Conservation (phyloP, 2,113 vertebrate genomes). For the Microtus montanus region DNA sequence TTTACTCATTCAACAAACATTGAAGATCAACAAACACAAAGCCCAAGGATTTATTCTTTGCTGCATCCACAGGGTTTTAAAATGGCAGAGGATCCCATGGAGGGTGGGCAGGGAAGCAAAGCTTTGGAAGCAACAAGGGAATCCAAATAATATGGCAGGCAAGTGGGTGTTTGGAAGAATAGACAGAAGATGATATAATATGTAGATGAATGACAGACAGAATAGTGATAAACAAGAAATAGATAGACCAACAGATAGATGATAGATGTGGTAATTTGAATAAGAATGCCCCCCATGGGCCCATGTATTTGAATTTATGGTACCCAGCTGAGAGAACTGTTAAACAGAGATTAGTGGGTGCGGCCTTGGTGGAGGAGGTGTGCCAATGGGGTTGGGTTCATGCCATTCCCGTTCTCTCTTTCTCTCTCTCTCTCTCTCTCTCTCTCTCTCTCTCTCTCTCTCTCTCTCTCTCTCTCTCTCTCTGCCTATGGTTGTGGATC, state of each 20-base stretch:
- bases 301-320: not conserved
- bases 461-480: not conserved
- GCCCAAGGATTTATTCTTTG: not conserved
- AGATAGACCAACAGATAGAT: not conserved
- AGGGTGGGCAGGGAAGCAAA: not conserved
- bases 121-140: not conserved
- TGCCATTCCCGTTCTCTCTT: not conserved
- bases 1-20: slow-evolving; percentile 7
- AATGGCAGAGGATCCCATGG: not conserved
- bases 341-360: not conserved
- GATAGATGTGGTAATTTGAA: not conserved
- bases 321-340: not conserved
- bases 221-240: not conserved
- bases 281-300: not conserved
- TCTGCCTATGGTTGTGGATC: not conserved
- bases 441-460: too few relatives aligned
- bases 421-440: not conserved
- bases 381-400: not conserved
- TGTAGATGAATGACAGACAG: not conserved
- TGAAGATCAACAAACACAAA: slow-evolving; percentile 28
- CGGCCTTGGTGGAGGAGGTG: not conserved
- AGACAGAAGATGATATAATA: not conserved
- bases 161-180: not conserved
- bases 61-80: not conserved
- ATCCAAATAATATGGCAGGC: not conserved